Percentiles rank a stretch among this genome's conserved stretches.
Conservation (phyloP, 2,113 vertebrate species). For the Eulemur macaco region DNA sequence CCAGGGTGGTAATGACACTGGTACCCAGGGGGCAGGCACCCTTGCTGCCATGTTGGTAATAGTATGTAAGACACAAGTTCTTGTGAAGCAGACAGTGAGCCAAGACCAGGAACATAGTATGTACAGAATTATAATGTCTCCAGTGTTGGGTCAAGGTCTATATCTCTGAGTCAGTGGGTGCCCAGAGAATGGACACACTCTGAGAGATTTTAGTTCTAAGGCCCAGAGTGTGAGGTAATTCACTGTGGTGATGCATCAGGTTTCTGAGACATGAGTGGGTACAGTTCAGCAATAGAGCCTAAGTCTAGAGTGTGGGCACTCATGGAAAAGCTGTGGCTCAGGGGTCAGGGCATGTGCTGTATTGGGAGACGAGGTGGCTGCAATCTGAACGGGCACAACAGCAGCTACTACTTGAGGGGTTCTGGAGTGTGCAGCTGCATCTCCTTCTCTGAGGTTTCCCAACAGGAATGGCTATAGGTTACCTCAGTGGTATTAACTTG, state of each 20-base stretch:
- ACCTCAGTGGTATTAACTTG: background rate
- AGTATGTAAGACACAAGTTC: background rate
- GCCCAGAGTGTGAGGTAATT: background rate
- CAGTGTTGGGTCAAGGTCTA: background rate
- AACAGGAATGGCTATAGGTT: background rate
- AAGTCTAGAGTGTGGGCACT: background rate
- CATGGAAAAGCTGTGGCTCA: background rate
- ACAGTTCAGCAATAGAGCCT: background rate
- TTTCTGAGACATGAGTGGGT: background rate
- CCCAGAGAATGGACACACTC: background rate
- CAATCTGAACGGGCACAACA: background rate
- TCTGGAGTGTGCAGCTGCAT: background rate
- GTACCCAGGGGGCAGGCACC: background rate
- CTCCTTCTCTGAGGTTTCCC: background rate
- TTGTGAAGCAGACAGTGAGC: background rate
- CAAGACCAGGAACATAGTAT: background rate
- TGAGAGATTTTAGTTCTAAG: background rate
- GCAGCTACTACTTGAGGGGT: background rate
- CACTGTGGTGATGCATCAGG: no score
- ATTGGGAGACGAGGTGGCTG: background rate
- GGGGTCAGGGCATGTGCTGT: background rate
- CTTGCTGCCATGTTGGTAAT: background rate
- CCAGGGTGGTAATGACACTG: background rate
- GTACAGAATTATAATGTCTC: background rate
- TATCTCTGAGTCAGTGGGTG: background rate